Conservation (phyloP, 2,797 vertebrate genomes). For the Manis javanica region DNA sequence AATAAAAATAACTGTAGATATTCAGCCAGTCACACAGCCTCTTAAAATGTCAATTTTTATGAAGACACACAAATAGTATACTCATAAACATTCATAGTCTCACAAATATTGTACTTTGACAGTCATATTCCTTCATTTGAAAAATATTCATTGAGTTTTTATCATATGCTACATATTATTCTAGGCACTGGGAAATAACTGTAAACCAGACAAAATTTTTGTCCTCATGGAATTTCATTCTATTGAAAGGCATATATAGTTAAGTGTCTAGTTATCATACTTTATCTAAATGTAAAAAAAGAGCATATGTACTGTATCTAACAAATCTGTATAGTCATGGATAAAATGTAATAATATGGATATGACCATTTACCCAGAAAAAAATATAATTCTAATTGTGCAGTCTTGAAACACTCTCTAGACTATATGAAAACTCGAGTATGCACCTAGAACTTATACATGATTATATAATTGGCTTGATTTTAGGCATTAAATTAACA, state of each 20-base stretch:
- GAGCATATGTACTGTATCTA: neutral
- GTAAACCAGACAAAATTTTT: neutral
- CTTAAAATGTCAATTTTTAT: slow-evolving; percentile 61
- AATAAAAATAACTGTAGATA: slow-evolving; percentile 18
- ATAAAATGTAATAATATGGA: neutral
- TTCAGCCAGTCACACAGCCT: neutral
- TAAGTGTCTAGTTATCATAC: neutral
- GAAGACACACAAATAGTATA: slow-evolving; percentile 11
- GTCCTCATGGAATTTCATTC: neutral
- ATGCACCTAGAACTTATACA: neutral
- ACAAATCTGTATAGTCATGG: neutral
- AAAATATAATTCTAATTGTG: neutral
- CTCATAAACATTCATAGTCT: slow-evolving; percentile 32
- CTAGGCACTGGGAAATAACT: neutral
- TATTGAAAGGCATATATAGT: neutral
- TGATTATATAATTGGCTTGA: neutral
- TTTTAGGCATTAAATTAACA: neutral
- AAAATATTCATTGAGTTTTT: slow-evolving; percentile 24
- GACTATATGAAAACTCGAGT: slow-evolving; percentile 11
- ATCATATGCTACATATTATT: neutral
- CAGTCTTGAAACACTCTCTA: neutral
- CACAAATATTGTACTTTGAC: neutral
- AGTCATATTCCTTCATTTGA: neutral
- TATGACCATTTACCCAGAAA: neutral
- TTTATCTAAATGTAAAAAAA: neutral